A percentile compares a stretch with the other conserved stretches of the same genome.
Evolutionary conservation across 2,113 vertebrate species (phyloP).

Genomic region (Hypomesus transpacificus): DNA sequence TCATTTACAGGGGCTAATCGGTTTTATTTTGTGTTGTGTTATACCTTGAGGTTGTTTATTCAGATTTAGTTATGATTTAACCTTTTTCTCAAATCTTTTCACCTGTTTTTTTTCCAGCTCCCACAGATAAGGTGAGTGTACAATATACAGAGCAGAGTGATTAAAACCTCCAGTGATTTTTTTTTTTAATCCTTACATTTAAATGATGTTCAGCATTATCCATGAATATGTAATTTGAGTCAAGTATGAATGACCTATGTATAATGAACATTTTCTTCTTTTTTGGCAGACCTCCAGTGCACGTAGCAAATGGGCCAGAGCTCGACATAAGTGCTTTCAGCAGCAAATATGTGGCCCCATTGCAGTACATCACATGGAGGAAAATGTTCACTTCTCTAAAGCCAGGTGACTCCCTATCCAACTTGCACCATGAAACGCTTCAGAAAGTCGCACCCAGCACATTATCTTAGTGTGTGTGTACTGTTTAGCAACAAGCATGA

Average conservation of each 20-base stretch:
- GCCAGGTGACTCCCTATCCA: slow-evolving; percentile 68
- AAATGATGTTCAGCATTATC: slow-evolving; percentile 10
- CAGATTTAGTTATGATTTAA: slow-evolving; percentile 22
- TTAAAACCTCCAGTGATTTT: slow-evolving; percentile 14
- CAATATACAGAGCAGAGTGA: slow-evolving; percentile 1
- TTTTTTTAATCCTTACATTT: slow-evolving; percentile 5
- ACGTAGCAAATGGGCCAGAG: slow-evolving; percentile 45
- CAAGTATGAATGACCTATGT: slow-evolving; percentile 4
- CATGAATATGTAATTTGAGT: slow-evolving; percentile 6
- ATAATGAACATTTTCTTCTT: background rate
- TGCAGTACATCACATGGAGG: slow-evolving; percentile 82
- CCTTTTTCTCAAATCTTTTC: slow-evolving; percentile 20
- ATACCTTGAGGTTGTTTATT: background rate
- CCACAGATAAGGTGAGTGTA: slow-evolving; percentile 63
- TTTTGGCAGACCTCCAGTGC: slow-evolving; percentile 42
- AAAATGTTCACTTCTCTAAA: slow-evolving; percentile 74
- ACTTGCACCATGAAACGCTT: background rate
- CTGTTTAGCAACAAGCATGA: background rate
- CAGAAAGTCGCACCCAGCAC: no score
- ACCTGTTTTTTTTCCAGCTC: slow-evolving; percentile 43
- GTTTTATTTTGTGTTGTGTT: background rate
- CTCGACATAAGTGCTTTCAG: slow-evolving; percentile 62
- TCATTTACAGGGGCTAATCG: background rate
- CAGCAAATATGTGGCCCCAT: slow-evolving; percentile 68
- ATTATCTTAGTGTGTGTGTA: no score